phyloP scores from a whole-genome alignment of 2,888 invertebrate genomes.

The Pelosia muscerda region DNA sequence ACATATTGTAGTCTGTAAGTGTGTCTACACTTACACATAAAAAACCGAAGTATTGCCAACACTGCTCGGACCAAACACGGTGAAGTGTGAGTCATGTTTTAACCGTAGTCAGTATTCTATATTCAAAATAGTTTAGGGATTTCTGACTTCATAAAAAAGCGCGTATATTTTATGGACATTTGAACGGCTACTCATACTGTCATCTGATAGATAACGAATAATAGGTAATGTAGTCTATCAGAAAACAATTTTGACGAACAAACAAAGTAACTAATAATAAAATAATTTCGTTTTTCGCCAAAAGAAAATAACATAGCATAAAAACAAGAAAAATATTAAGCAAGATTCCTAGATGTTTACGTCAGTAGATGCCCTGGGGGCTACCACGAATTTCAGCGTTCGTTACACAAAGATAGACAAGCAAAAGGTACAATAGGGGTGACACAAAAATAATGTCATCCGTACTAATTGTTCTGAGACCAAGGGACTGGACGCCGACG shows the following conservation, averaged over 20 bases:
- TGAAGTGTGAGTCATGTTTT: too few species aligned
- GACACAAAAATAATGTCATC: constrained; percentile 80
- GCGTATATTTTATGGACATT: background rate
- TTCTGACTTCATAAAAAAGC: background rate
- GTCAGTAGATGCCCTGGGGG: constrained; percentile 48
- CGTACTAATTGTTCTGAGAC: constrained; percentile 83
- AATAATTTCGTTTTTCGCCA: background rate
- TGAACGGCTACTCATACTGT: background rate
- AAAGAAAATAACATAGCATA: constrained; percentile 8
- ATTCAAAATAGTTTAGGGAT: too few species aligned
- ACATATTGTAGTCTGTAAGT: too few species aligned
- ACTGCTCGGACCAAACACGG: too few species aligned
- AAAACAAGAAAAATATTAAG: constrained; percentile 37
- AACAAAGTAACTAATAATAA: background rate
- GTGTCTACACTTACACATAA: too few species aligned
- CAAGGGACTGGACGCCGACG: constrained; percentile 67
- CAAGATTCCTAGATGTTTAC: constrained; percentile 47
- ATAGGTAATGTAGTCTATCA: background rate
- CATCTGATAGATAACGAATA: background rate
- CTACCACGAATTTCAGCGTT: constrained; percentile 60
- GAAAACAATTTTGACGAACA: background rate
- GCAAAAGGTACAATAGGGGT: constrained; percentile 66
- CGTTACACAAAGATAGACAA: constrained; percentile 66
- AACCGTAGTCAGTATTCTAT: too few species aligned
- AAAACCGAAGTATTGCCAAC: too few species aligned